phyloP scores from a whole-genome alignment of 2,797 vertebrate species.

The Epinephelus malabaricus region DNA sequence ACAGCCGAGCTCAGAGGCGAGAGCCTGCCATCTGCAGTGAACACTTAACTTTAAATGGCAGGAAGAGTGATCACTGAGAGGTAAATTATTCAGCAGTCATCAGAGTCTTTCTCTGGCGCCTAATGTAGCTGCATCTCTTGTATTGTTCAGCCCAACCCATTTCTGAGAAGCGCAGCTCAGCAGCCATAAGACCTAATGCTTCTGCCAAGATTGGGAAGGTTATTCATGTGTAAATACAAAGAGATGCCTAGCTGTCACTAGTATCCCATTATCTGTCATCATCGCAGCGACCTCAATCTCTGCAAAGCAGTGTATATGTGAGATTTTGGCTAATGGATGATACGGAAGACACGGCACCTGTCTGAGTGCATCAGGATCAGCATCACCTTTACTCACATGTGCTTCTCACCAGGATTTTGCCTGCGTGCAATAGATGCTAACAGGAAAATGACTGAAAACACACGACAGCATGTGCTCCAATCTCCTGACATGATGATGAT shows the following conservation, averaged over 20 bases:
- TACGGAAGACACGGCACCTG: conserved; percentile 33
- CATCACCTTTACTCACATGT: conserved; percentile 31
- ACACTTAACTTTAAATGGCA: conserved; percentile 15
- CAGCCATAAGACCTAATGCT: conserved; percentile 45
- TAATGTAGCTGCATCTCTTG: conserved; percentile 2
- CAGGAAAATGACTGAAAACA: conserved; percentile 13
- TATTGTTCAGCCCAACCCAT: not conserved
- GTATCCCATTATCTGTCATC: conserved; percentile 62
- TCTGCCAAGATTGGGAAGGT: conserved; percentile 52
- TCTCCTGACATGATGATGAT: not conserved
- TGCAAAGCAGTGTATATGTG: conserved; percentile 15
- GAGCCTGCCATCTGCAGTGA: not conserved
- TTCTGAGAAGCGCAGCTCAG: conserved; percentile 12
- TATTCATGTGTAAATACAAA: conserved; percentile 71
- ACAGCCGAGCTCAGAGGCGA: no score
- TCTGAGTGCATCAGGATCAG: conserved; percentile 52
- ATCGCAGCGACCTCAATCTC: conserved; percentile 46
- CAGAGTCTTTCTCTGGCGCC: not conserved
- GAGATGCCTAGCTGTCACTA: conserved; percentile 64
- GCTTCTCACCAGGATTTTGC: conserved; percentile 15
- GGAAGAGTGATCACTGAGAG: not conserved
- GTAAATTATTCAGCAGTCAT: conserved; percentile 16
- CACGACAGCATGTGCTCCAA: not conserved
- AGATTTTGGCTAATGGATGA: conserved; percentile 55
- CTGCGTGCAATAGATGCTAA: conserved; percentile 6